Evolutionary conservation across 2,113 vertebrate species (phyloP).

Genomic region (Haemorhous mexicanus): DNA sequence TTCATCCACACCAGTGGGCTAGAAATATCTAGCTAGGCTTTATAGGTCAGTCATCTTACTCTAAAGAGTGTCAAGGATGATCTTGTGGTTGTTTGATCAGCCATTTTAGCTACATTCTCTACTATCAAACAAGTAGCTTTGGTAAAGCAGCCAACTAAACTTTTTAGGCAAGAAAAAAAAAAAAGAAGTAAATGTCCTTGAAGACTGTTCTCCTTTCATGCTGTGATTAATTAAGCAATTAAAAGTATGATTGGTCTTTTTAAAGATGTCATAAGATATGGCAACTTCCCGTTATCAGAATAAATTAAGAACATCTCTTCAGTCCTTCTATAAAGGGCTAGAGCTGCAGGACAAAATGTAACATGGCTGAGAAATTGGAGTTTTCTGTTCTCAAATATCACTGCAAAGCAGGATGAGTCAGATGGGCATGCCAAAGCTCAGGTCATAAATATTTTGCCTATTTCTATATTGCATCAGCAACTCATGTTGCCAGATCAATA

Average conservation of each 20-base stretch:
- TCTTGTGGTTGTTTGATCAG: neutral
- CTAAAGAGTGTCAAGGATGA: neutral
- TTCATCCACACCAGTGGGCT: neutral
- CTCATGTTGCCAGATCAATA: neutral
- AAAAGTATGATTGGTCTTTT: slow-evolving; percentile 39
- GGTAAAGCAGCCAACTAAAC: neutral
- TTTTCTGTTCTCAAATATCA: neutral
- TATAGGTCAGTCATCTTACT: neutral
- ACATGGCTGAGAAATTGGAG: neutral
- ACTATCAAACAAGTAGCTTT: neutral
- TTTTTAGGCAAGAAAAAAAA: neutral
- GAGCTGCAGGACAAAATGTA: slow-evolving; percentile 13
- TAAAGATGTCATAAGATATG: slow-evolving; percentile 45
- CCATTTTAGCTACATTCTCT: neutral
- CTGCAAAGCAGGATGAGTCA: slow-evolving; percentile 26
- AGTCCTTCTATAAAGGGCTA: neutral
- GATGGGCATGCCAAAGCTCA: neutral
- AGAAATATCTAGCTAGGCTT: neutral
- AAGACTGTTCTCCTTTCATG: neutral
- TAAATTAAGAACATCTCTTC: slow-evolving; percentile 30
- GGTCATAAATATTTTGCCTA: slow-evolving; percentile 19
- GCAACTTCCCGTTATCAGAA: slow-evolving; percentile 26
- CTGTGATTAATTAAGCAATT: slow-evolving; percentile 60
- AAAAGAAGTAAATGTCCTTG: slow-evolving; percentile 17
- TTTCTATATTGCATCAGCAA: neutral